Conservation (phyloP, 64 coral and sea anemone species). For the Pocillopora damicornis region DNA sequence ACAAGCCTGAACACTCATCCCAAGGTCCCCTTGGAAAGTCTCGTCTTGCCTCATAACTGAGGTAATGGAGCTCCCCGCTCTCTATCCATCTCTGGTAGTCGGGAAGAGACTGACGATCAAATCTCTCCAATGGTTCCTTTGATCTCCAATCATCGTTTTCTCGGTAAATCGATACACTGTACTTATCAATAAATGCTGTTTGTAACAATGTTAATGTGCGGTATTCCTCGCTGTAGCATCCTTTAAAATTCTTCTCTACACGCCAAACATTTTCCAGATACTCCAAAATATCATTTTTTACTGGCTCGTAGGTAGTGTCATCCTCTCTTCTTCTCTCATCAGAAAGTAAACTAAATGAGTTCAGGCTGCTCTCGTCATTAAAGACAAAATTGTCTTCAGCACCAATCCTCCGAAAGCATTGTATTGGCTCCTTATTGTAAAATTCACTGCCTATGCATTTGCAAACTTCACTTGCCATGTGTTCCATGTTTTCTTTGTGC, state of each 20-base stretch:
- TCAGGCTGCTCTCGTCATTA: slow-evolving; percentile 24
- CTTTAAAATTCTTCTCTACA: slow-evolving; percentile 12
- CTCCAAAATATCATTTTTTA: background rate
- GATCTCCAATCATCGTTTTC: slow-evolving; percentile 5
- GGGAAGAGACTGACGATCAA: slow-evolving; percentile 49
- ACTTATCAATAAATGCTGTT: slow-evolving; percentile 41
- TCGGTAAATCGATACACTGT: slow-evolving; percentile 33
- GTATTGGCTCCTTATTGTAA: slow-evolving; percentile 13
- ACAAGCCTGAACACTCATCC: slow-evolving; percentile 58
- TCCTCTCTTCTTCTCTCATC: slow-evolving; percentile 42
- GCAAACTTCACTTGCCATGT: slow-evolving; percentile 24
- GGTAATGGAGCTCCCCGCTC: slow-evolving; percentile 38
- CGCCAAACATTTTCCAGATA: slow-evolving; percentile 45
- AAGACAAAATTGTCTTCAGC: slow-evolving; percentile 20
- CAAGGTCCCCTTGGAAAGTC: slow-evolving; percentile 33
- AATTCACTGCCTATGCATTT: slow-evolving; percentile 34
- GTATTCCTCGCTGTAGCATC: slow-evolving; percentile 40
- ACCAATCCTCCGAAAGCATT: slow-evolving; percentile 40
- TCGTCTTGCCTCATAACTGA: slow-evolving; percentile 30
- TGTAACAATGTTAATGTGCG: background rate
- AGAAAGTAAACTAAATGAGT: slow-evolving; percentile 32
- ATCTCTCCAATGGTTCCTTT: slow-evolving; percentile 14
- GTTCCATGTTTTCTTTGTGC: slow-evolving; percentile 56
- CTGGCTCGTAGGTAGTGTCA: slow-evolving; percentile 14
- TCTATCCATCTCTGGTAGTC: slow-evolving; percentile 44